These are phyloP conservation scores for Oreonectes daqikongensis DNA, from an alignment of 2,797 vertebrate genomes.

Conservation along the genomic window DNA sequence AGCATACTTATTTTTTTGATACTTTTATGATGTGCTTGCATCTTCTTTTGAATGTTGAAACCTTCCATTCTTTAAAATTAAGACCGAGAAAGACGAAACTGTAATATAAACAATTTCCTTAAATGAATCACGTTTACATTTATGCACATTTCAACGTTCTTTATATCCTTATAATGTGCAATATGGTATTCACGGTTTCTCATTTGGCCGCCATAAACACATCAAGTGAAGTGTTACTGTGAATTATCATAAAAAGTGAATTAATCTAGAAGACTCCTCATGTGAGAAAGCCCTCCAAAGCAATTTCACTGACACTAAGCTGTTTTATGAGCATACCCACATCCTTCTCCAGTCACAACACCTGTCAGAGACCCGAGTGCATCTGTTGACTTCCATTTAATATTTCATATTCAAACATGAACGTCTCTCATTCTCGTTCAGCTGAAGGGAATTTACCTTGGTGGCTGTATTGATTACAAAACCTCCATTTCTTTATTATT, in stretches of 20 bases:
- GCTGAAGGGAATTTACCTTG: conserved; percentile 51
- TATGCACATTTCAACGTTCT: neutral
- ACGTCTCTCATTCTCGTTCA: conserved; percentile 34
- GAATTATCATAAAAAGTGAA: conserved; percentile 26
- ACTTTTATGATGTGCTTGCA: neutral
- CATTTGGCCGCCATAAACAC: neutral
- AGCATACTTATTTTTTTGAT: neutral
- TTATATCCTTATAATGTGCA: neutral
- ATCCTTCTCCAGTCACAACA: conserved; percentile 48
- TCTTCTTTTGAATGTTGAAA: neutral
- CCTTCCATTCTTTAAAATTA: neutral
- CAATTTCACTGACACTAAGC: conserved; percentile 47
- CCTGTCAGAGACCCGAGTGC: conserved; percentile 50
- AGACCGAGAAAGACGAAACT: too few species aligned
- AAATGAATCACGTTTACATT: neutral
- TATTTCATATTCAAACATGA: conserved; percentile 51
- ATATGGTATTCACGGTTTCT: neutral
- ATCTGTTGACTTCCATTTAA: conserved; percentile 33
- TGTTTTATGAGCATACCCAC: conserved; percentile 34
- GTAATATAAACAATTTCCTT: neutral
- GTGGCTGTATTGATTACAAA: conserved; percentile 40
- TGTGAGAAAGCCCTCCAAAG: conserved; percentile 33
- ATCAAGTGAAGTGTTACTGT: conserved; percentile 20
- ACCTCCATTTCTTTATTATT: conserved; percentile 16
- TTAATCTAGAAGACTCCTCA: conserved; percentile 19